These are phyloP conservation scores for Drosophila barbarae DNA, from an alignment of 2,888 invertebrate genomes.

Conservation along the genomic window DNA sequence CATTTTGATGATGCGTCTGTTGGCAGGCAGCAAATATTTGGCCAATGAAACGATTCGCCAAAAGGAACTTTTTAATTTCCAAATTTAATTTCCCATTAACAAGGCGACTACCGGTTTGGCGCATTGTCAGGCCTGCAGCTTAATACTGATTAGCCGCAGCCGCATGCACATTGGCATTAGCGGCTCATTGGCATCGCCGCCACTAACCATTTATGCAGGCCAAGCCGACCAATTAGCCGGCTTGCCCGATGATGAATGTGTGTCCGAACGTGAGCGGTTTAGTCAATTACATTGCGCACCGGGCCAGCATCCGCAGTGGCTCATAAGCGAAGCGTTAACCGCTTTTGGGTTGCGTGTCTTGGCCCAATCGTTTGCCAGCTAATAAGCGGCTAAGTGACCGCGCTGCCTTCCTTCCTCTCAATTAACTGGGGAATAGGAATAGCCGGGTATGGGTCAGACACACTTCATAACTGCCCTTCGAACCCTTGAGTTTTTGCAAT, in stretches of 20 bases:
- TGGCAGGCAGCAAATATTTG: conserved; percentile 36
- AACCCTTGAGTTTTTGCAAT: conserved; percentile 43
- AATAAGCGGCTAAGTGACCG: conserved; percentile 54
- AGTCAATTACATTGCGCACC: conserved; percentile 55
- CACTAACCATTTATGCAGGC: conserved; percentile 50
- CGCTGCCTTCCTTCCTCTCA: conserved; percentile 28
- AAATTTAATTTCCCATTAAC: conserved; percentile 32
- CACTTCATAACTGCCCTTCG: conserved; percentile 50
- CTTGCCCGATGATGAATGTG: conserved; percentile 32
- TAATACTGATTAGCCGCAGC: conserved; percentile 62
- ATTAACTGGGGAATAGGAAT: conserved; percentile 43
- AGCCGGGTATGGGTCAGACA: conserved; percentile 12
- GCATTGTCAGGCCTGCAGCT: conserved; percentile 25
- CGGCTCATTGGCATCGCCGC: conserved; percentile 27
- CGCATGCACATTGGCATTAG: conserved; percentile 41
- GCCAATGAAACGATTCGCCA: conserved; percentile 33
- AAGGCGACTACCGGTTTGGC: conserved; percentile 3
- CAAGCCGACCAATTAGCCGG: conserved; percentile 57
- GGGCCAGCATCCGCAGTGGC: conserved; percentile 25
- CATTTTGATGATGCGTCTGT: conserved; percentile 44
- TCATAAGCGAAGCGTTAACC: conserved; percentile 62
- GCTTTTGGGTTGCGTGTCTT: conserved; percentile 42
- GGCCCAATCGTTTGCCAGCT: conserved; percentile 44
- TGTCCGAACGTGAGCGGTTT: conserved; percentile 40
- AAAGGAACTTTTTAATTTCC: conserved; percentile 12